These are phyloP conservation scores for Zaprionus ghesquierei DNA, from an alignment of 1,140 invertebrate species.

Conservation along the genomic window DNA sequence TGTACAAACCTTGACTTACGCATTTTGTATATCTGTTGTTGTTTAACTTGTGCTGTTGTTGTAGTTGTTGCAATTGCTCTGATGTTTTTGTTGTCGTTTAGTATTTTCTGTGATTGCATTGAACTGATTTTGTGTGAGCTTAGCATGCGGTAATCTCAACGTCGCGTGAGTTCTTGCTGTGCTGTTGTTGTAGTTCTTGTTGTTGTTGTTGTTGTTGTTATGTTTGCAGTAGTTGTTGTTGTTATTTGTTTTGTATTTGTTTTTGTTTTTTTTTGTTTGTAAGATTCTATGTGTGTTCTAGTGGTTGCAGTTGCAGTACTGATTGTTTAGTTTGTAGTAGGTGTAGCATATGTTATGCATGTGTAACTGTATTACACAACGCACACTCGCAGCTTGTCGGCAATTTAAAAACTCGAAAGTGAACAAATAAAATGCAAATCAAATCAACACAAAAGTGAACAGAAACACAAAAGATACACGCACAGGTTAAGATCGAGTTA, in stretches of 20 bases:
- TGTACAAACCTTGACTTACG: slow-evolving; percentile 82
- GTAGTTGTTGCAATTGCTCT: slow-evolving; percentile 66
- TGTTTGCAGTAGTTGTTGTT: slow-evolving; percentile 29
- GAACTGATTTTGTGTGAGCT: slow-evolving; percentile 66
- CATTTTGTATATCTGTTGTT: slow-evolving; percentile 54
- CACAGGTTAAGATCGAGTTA: slow-evolving; percentile 67
- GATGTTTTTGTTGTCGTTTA: slow-evolving; percentile 64
- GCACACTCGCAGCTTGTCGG: slow-evolving; percentile 28
- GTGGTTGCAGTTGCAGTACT: slow-evolving; percentile 26
- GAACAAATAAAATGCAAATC: slow-evolving; percentile 56
- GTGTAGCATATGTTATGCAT: slow-evolving; percentile 47
- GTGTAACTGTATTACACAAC: slow-evolving; percentile 41
- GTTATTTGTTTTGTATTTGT: slow-evolving; percentile 12
- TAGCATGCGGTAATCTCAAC: slow-evolving; percentile 78
- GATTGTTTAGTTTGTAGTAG: slow-evolving; percentile 26
- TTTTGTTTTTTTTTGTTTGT: slow-evolving; percentile 37
- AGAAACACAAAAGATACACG: slow-evolving; percentile 57
- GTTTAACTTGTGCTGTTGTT: slow-evolving; percentile 55
- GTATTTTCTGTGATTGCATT: slow-evolving; percentile 63
- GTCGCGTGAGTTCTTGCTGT: slow-evolving; percentile 55
- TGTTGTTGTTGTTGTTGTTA: slow-evolving; percentile 28
- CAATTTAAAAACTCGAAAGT: slow-evolving; percentile 39
- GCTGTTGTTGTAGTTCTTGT: slow-evolving; percentile 35
- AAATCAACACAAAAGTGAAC: slow-evolving; percentile 68
- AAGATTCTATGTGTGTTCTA: slow-evolving; percentile 33